Base-by-base conservation (phyloP, 2,797 vertebrate genomes). In the Sebastes diploproa region DNA sequence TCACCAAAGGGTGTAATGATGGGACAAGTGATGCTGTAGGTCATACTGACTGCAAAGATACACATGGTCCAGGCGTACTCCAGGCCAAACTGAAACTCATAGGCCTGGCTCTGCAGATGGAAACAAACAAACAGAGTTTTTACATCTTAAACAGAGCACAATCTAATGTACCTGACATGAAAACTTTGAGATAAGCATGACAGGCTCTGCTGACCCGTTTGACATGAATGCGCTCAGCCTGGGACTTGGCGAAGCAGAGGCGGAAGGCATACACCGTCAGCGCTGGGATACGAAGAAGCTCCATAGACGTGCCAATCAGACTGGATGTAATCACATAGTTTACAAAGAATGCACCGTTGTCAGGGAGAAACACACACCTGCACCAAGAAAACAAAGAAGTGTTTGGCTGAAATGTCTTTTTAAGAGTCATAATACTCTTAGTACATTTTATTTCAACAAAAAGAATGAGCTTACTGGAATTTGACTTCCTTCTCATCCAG, bases 51-150 rank as follows among this genome's bases (percentile, higher is more conserved):
- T 0, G 97, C 96, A 93, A 99, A 97, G 91, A 99, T 97, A 30
- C 97, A 99, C 95, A 97, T 96, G 76, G 97, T 99, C 98, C 98
- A 99, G 6, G 98, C 98, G 0, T 99, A 99, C 83, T 99, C 97
- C 68, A 98, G 94, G 72, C 98, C 98, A 38, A 97, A 99, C 94
- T 99, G 97, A 94, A 99, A 99, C 90, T 98, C 97, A 32, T 97
- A 96, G 64, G 98, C 97, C 88, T 98, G 98, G 91, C 93, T 97
- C 98, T 99, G 91, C 85, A 75, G 29, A 73, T 29, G 68, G 34
- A 80, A 76, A 77, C 60, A 42, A 42, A 75, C 32, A 80, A 46
- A 71, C 56, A 79, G 20, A 69, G 29, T 25, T 68, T 34, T 72
- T 32, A 23, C 16, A 52, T 34, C 68, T 42, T 3, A 59, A 72